These are phyloP conservation scores for Dysdera silvatica DNA, from an alignment of 1,140 invertebrate species.

Conservation along the genomic window DNA sequence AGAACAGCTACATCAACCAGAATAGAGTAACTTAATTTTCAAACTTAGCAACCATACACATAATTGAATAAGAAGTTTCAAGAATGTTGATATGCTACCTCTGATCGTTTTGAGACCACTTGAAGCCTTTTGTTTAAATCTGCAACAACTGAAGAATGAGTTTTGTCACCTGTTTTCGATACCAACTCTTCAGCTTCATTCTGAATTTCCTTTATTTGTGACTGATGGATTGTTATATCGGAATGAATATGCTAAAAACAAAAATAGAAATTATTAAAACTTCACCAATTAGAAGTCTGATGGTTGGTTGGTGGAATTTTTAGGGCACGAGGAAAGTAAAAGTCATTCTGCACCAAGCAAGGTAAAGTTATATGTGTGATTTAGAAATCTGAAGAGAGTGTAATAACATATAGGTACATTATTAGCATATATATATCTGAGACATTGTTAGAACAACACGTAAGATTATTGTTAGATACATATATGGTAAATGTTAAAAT, in stretches of 20 bases:
- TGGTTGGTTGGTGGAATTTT: too few relatives aligned
- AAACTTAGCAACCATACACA: background rate
- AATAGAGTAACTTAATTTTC: constrained; percentile 8
- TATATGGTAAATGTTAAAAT: too few relatives aligned
- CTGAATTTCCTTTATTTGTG: constrained; percentile 61
- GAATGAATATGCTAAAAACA: constrained; percentile 54
- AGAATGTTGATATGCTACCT: constrained; percentile 43
- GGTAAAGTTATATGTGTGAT: too few relatives aligned
- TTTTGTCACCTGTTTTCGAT: constrained; percentile 57
- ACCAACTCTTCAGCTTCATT: constrained; percentile 63
- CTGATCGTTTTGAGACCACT: background rate
- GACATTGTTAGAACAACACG: too few relatives aligned
- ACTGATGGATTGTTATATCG: constrained; percentile 62
- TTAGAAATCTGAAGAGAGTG: too few relatives aligned
- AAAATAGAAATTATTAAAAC: constrained; percentile 7
- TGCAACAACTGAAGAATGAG: constrained; percentile 54
- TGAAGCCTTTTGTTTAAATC: constrained; percentile 12
- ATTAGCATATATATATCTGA: too few relatives aligned
- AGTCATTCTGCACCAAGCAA: too few relatives aligned
- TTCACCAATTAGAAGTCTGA: too few relatives aligned
- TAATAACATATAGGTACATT: too few relatives aligned
- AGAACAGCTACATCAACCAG: background rate
- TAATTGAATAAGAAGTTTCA: constrained; percentile 42
- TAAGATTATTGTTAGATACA: too few relatives aligned
- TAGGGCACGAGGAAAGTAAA: too few relatives aligned